phyloP scores from a whole-genome alignment of 1,140 invertebrate species.

The Diprion similis region DNA sequence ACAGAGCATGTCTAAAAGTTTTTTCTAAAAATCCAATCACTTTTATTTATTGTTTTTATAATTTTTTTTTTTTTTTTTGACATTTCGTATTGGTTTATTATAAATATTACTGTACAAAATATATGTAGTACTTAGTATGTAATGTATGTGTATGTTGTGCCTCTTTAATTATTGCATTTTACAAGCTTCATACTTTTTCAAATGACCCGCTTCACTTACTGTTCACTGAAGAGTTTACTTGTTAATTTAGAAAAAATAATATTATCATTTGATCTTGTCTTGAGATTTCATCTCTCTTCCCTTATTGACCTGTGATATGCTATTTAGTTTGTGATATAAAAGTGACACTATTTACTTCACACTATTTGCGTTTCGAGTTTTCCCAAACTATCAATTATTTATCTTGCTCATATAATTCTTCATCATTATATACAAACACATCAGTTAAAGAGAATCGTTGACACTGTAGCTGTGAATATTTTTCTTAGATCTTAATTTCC shows the following conservation, averaged over 20 bases:
- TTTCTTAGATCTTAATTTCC: too few relatives aligned
- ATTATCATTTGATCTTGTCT: constrained; percentile 12
- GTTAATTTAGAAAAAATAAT: background rate
- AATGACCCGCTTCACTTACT: background rate
- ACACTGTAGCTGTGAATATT: too few relatives aligned
- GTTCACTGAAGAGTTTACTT: background rate
- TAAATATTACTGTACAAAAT: constrained; percentile 45
- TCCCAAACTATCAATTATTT: background rate
- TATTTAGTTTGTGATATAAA: constrained; percentile 22
- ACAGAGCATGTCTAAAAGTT: background rate
- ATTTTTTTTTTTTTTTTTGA: constrained; percentile 28
- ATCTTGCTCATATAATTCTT: background rate
- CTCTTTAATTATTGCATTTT: constrained; percentile 43
- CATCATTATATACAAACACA: background rate
- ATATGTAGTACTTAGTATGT: constrained; percentile 28
- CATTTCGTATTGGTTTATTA: constrained; percentile 25
- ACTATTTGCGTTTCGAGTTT: background rate
- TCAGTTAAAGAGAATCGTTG: too few relatives aligned
- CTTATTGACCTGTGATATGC: constrained; percentile 1
- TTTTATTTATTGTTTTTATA: constrained; percentile 23
- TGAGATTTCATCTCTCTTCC: background rate
- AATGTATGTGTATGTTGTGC: constrained; percentile 34
- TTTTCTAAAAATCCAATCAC: constrained; percentile 43
- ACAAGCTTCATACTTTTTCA: background rate
- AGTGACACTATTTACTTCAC: constrained; percentile 8